Conservation (phyloP, 2,888 invertebrate genomes). For the Rotaria magnacalcarata region DNA sequence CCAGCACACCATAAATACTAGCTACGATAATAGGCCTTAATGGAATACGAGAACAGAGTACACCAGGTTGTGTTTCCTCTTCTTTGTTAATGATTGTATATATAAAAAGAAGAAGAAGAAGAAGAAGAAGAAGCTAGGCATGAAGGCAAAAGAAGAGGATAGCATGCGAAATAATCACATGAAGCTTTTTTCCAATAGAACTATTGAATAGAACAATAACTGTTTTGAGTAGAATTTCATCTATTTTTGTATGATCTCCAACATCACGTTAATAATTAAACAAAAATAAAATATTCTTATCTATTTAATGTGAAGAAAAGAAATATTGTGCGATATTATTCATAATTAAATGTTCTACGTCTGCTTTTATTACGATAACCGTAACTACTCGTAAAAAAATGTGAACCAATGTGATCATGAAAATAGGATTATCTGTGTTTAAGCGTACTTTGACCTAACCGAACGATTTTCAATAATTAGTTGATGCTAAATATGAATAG, state of each 20-base stretch:
- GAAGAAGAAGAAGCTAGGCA: background rate
- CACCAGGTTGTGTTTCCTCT: background rate
- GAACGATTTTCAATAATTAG: background rate
- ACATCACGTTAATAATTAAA: background rate
- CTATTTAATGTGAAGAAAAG: background rate
- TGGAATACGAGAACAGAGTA: background rate
- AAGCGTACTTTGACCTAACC: constrained; percentile 36
- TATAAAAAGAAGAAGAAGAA: background rate
- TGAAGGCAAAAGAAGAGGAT: background rate
- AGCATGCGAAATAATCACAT: background rate
- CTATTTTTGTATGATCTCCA: background rate
- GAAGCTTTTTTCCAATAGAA: background rate
- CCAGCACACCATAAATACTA: too few relatives aligned
- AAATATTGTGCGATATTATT: background rate
- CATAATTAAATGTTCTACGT: background rate
- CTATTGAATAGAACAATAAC: background rate
- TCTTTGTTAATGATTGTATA: background rate
- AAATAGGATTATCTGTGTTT: constrained; percentile 64
- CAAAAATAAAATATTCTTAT: background rate
- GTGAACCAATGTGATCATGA: constrained; percentile 82
- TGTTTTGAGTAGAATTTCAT: background rate
- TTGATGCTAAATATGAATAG: background rate
- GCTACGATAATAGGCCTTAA: too few relatives aligned
- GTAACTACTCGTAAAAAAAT: constrained; percentile 76
- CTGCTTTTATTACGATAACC: constrained; percentile 73